Base-by-base conservation (phyloP, 1,140 invertebrate species). In the Formica exsecta region DNA sequence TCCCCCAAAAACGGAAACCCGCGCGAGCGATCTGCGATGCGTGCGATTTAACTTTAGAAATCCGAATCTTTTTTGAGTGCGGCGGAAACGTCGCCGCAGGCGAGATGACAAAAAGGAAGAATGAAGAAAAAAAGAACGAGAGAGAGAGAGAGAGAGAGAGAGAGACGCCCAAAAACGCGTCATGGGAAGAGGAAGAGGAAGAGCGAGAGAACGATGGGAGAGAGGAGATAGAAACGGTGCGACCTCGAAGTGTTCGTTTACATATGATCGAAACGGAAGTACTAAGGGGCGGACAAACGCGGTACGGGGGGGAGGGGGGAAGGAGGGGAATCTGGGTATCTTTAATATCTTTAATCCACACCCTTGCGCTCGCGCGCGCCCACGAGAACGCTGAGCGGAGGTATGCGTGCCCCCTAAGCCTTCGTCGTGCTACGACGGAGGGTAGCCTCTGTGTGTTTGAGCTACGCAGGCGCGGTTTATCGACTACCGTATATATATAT, bases 281-380 rank as follows among this genome's bases (percentile, higher is more conserved):
- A 36, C 29, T 22, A 19, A 54, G 44, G 59, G 19, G 22, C 13
- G 22, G 7, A 84, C 16, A 25, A 9, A 84, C 41, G 25, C 9
- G 9, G 41, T 16, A 68, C 11, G 68, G 29, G 25, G 48, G 36
- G 54, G 41, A 7, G 36, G 57, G 19, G 38, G 41, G 3, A 19
- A 32, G 48, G 29, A 16, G n/a, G 29, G n/a, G 13, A 51, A 62
- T 59, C 68, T 70, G 44, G 86, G 73, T 90, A 88, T 91, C 89
- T 91, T 90, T 91, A 91, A 91, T 91, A 90, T 89, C 89, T 91
- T 90, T 91, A 89, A 91, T 91, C 86, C 89, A 91, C 90, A 91
- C 89, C 89, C 89, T 77, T 80, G 79, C 68, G 86, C 25, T 41
- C 59, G 48, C 89, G 88, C 59, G 61, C 86, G 88, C 36, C 22